Conservation (phyloP, 2,113 vertebrate genomes). For the Lepus europaeus region DNA sequence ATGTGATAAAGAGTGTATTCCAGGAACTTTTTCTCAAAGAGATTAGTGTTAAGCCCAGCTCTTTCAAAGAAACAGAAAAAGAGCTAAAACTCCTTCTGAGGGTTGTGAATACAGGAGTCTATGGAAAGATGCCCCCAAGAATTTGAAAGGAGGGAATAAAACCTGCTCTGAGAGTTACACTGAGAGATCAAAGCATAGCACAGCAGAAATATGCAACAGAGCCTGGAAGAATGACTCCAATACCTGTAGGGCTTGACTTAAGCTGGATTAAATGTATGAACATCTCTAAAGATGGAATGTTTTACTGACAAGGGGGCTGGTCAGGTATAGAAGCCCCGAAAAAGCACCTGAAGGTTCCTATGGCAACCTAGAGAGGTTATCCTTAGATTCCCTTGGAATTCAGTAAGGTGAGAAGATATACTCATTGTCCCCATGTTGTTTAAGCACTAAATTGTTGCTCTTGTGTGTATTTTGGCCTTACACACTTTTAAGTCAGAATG, state of each 20-base stretch:
- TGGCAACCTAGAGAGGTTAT: neutral
- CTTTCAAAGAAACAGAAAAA: slow-evolving; percentile 15
- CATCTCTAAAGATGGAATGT: slow-evolving; percentile 33
- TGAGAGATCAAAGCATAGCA: slow-evolving; percentile 42
- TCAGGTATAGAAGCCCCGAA: neutral
- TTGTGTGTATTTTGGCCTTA: neutral
- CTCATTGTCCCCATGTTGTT: neutral
- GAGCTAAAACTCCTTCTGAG: slow-evolving; percentile 49
- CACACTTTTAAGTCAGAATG: neutral
- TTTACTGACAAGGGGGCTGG: neutral
- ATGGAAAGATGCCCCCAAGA: neutral
- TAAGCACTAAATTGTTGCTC: neutral
- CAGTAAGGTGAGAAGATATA: neutral
- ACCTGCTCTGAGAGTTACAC: neutral
- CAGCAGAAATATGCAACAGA: slow-evolving; percentile 32
- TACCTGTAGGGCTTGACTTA: neutral
- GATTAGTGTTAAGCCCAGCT: neutral
- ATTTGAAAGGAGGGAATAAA: slow-evolving; percentile 10
- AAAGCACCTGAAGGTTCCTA: neutral
- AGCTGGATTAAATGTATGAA: neutral
- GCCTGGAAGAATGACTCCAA: neutral
- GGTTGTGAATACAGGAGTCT: neutral
- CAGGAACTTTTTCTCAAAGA: slow-evolving; percentile 70
- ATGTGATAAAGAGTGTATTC: slow-evolving; percentile 40
- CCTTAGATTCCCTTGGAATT: neutral